Evolutionary conservation across 1,140 invertebrate species (phyloP).

Genomic region (Aporrectodea caliginosa): DNA sequence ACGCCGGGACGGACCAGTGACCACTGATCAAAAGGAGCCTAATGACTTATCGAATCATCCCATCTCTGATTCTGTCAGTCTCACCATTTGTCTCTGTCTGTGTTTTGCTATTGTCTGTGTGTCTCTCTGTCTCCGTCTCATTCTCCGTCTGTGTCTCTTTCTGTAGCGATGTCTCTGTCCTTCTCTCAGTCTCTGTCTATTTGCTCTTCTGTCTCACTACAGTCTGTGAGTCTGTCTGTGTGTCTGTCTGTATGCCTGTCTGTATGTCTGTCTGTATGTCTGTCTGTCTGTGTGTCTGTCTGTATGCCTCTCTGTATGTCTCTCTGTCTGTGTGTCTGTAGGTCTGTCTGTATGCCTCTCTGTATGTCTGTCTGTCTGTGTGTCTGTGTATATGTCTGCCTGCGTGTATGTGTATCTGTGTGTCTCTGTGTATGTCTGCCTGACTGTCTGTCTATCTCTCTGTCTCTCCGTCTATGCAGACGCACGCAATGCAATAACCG

Average conservation of each 20-base stretch:
- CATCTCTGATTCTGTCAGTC: too few species aligned
- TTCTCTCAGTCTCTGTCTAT: too few species aligned
- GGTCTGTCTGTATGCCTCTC: not conserved
- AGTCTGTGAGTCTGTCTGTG: not conserved
- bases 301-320: not conserved
- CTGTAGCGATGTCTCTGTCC: too few species aligned
- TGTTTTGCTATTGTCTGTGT: too few species aligned
- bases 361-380: not conserved
- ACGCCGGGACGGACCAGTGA: too few species aligned
- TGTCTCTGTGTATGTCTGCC: not conserved
- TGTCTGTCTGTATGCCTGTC: not conserved
- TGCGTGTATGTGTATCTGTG: too few species aligned
- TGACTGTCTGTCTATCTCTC: not conserved
- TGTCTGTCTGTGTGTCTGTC: not conserved
- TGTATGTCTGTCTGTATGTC: not conserved
- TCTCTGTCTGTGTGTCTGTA: not conserved
- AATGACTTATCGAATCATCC: too few species aligned
- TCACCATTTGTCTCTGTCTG: too few species aligned
- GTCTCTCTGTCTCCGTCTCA: too few species aligned
- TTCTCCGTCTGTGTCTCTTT: too few species aligned
- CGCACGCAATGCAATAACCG: too few species aligned
- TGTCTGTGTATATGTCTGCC: not conserved
- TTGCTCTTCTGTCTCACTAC: not conserved
- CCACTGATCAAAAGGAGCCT: too few species aligned
- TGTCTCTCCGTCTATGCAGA: not conserved